Conservation (phyloP, 2,888 invertebrate genomes). For the Lasioglossum leucozonium region DNA sequence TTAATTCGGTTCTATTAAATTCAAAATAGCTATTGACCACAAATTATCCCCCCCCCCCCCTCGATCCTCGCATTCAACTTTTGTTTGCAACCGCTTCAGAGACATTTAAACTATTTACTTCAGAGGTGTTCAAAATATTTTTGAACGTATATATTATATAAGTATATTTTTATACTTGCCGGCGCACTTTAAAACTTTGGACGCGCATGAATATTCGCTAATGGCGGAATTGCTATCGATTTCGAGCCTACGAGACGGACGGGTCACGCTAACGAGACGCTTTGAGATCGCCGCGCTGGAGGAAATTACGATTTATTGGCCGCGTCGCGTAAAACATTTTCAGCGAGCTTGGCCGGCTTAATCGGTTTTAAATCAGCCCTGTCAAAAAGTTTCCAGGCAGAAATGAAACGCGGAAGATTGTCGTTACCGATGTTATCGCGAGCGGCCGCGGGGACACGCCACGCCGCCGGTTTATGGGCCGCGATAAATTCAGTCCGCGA, state of each 20-base stretch:
- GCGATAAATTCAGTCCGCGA: constrained; percentile 27
- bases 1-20: too few species aligned
- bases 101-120: not conserved
- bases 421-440: not conserved
- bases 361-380: constrained; percentile 8
- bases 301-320: not conserved
- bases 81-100: not conserved
- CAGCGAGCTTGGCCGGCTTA: not conserved
- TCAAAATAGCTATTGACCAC: too few species aligned
- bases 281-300: not conserved
- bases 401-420: not conserved
- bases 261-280: not conserved
- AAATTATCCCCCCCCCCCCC: not conserved
- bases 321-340: not conserved
- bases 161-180: too few species aligned
- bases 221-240: not conserved
- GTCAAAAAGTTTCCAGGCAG: not conserved
- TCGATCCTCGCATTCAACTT: not conserved
- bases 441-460: not conserved
- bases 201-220: not conserved
- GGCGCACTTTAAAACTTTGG: too few species aligned
- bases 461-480: not conserved
- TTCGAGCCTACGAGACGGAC: not conserved
- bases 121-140: not conserved
- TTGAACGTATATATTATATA: too few species aligned